These are phyloP conservation scores for Peromyscus attwateri DNA, from an alignment of 2,797 vertebrate species.

Conservation along the genomic window DNA sequence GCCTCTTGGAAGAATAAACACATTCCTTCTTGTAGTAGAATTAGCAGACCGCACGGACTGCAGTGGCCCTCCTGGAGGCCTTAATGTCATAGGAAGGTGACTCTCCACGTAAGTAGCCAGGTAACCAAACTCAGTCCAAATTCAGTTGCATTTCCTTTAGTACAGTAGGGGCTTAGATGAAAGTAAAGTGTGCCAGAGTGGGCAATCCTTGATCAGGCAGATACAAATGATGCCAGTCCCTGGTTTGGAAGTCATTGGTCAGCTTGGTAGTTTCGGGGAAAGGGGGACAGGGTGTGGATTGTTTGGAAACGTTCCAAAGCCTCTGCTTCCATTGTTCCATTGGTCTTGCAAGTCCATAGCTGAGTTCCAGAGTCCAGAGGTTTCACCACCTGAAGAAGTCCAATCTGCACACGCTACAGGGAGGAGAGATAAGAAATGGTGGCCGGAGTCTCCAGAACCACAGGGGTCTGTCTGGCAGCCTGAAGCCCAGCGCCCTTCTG, in stretches of 20 bases:
- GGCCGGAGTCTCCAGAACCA: slow-evolving; percentile 44
- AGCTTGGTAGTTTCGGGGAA: not conserved
- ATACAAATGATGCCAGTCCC: not conserved
- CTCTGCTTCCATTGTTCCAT: slow-evolving; percentile 28
- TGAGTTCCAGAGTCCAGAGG: slow-evolving; percentile 57
- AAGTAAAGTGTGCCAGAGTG: not conserved
- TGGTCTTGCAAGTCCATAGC: not conserved
- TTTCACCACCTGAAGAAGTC: not conserved
- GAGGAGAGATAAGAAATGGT: slow-evolving; percentile 28
- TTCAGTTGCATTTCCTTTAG: not conserved
- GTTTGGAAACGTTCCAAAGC: slow-evolving; percentile 59
- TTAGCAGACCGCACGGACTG: slow-evolving; percentile 66
- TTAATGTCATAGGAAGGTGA: slow-evolving; percentile 70
- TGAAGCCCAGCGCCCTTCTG: not conserved
- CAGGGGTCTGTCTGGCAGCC: slow-evolving; percentile 56
- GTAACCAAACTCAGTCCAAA: not conserved
- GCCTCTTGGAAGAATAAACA: slow-evolving; percentile 82
- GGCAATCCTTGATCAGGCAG: not conserved
- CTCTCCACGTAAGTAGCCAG: slow-evolving; percentile 28
- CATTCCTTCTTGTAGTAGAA: slow-evolving; percentile 75
- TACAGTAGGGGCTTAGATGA: not conserved
- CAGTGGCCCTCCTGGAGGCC: slow-evolving; percentile 61
- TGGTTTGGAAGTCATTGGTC: slow-evolving; percentile 8
- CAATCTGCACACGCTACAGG: not conserved
- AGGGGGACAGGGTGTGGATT: not conserved